Conservation (phyloP, 2,113 vertebrate genomes). For the Eulemur rufifrons region DNA sequence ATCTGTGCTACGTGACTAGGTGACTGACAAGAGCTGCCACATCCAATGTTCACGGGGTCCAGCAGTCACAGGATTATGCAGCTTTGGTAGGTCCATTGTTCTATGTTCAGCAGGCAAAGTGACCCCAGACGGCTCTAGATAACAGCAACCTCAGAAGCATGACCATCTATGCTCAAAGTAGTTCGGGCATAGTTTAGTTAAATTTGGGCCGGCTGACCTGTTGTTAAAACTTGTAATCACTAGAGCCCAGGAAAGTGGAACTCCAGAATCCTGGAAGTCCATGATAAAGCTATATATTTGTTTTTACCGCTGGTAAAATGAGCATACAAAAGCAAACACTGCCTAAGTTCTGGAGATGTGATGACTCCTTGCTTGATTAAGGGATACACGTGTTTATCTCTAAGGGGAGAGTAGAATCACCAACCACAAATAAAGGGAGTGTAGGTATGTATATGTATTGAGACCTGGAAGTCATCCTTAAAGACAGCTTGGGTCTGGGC, state of each 20-base stretch:
- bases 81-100: background rate
- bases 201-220: background rate
- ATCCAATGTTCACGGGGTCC: background rate
- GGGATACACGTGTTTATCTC: background rate
- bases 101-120: background rate
- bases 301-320: conserved; percentile 2
- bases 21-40: background rate
- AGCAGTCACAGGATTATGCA: background rate
- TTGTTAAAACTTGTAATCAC: background rate
- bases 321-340: background rate
- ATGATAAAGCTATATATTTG: background rate
- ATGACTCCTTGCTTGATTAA: background rate
- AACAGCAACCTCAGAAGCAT: background rate
- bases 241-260: background rate
- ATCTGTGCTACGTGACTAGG: background rate
- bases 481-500: background rate
- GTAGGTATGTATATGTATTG: background rate
- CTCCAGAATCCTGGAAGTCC: background rate
- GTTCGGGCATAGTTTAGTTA: background rate
- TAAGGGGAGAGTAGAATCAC: background rate
- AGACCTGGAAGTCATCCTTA: background rate
- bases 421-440: background rate
- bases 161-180: background rate
- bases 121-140: background rate
- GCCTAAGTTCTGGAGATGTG: background rate